Evolutionary conservation across 2,888 invertebrate genomes (phyloP).

Genomic region (Heliconius ismenius): DNA sequence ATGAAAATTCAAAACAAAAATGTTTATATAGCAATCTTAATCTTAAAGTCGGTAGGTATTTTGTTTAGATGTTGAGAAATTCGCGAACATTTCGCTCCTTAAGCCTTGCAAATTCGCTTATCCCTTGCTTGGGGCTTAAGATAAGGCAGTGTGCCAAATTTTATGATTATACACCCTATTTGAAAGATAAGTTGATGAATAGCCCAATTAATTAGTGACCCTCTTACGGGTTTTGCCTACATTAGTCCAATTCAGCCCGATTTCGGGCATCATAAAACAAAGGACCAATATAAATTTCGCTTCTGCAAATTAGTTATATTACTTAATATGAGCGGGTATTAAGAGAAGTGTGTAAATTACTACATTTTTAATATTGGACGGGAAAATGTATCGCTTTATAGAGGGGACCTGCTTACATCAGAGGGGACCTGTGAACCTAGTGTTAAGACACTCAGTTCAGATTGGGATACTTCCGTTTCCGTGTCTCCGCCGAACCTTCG

Average conservation of each 20-base stretch:
- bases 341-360: not conserved
- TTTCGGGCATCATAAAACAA: slow-evolving; percentile 24
- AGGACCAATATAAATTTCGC: slow-evolving; percentile 16
- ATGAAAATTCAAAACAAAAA: slow-evolving; percentile 21
- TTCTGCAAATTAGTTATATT: slow-evolving; percentile 18
- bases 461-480: too few relatives aligned
- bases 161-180: slow-evolving; percentile 40
- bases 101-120: slow-evolving; percentile 41
- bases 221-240: slow-evolving; percentile 34
- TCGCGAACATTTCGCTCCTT: slow-evolving; percentile 34
- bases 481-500: too few relatives aligned
- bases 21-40: slow-evolving; percentile 32
- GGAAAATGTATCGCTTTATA: not conserved
- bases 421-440: too few relatives aligned
- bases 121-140: slow-evolving; percentile 41
- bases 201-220: slow-evolving; percentile 41
- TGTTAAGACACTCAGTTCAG: too few relatives aligned
- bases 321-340: not conserved
- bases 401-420: too few relatives aligned
- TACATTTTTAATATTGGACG: not conserved
- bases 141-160: slow-evolving; percentile 41
- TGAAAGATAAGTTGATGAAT: slow-evolving; percentile 41
- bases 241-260: slow-evolving; percentile 25
- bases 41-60: slow-evolving; percentile 33
- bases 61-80: slow-evolving; percentile 37